phyloP scores from a whole-genome alignment of 2,888 invertebrate species.

The Cryptocephalus primarius region DNA sequence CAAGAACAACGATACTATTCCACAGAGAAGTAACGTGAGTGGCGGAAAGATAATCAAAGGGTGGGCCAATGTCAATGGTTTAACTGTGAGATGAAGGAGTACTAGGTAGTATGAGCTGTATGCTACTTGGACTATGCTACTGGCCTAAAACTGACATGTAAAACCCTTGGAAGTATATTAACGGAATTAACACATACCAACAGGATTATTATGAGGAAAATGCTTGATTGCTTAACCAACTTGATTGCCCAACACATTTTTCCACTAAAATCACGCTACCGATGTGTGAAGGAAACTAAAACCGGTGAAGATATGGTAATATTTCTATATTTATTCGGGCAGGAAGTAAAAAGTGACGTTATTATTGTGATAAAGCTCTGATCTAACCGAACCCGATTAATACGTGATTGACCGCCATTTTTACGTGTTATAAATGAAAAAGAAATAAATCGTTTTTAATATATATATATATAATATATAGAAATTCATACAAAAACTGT shows the following conservation, averaged over 20 bases:
- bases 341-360: constrained; percentile 3
- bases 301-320: too few relatives aligned
- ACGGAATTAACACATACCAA: not conserved
- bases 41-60: constrained; percentile 3
- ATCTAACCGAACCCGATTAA: too few relatives aligned
- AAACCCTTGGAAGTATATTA: too few relatives aligned
- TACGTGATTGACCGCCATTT: too few relatives aligned
- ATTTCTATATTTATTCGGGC: not conserved
- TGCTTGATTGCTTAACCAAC: not conserved
- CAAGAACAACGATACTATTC: constrained; percentile 5
- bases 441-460: too few relatives aligned
- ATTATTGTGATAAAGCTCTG: too few relatives aligned
- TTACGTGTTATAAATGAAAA: too few relatives aligned
- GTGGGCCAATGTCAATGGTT: constrained; percentile 3
- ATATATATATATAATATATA: too few relatives aligned
- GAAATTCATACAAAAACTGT: too few relatives aligned
- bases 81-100: not conserved
- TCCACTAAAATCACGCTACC: not conserved
- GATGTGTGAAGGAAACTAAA: too few relatives aligned
- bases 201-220: not conserved
- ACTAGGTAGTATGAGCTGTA: constrained; percentile 4
- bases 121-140: constrained; percentile 2
- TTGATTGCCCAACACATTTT: constrained; percentile 2
- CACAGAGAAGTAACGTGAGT: constrained; percentile 1
- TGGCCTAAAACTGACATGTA: constrained; percentile 1